phyloP scores from a whole-genome alignment of 1,140 invertebrate species.

The Galendromus occidentalis region DNA sequence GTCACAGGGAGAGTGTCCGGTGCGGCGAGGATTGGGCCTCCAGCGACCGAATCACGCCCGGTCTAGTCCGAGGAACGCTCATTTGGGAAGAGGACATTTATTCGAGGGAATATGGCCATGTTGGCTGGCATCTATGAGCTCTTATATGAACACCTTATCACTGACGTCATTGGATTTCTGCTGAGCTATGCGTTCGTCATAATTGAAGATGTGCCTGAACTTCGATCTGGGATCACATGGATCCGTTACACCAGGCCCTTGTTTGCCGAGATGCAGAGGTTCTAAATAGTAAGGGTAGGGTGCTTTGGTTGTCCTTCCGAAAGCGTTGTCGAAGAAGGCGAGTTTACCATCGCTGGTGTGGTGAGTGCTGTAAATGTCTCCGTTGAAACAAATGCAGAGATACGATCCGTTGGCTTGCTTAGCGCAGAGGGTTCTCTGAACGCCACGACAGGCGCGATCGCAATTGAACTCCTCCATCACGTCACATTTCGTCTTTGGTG shows the following conservation, averaged over 20 bases:
- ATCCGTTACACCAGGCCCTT: not conserved
- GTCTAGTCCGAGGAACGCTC: no score
- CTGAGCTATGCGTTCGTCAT: not conserved
- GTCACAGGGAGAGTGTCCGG: no score
- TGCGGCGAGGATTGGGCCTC: no score
- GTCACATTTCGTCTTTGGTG: not conserved
- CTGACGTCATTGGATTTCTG: not conserved
- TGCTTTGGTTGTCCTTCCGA: not conserved
- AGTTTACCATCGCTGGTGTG: not conserved
- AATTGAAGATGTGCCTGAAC: not conserved
- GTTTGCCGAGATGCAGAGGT: not conserved
- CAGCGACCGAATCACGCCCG: no score
- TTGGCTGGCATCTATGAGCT: not conserved
- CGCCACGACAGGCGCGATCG: not conserved
- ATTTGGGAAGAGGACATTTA: no score
- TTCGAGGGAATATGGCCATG: no score
- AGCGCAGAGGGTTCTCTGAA: not conserved
- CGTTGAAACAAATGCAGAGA: not conserved
- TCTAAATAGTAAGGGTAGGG: not conserved
- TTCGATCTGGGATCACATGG: not conserved
- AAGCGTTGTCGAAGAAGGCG: not conserved
- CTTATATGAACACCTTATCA: not conserved
- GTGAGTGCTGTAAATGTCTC: not conserved
- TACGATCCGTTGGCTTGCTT: not conserved
- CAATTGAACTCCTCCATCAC: not conserved